Percentiles rank a stretch among this genome's conserved stretches.
Evolutionary conservation across 92 coral and sea anemone genomes (phyloP).

Genomic region (Phenganax stokvisi): DNA sequence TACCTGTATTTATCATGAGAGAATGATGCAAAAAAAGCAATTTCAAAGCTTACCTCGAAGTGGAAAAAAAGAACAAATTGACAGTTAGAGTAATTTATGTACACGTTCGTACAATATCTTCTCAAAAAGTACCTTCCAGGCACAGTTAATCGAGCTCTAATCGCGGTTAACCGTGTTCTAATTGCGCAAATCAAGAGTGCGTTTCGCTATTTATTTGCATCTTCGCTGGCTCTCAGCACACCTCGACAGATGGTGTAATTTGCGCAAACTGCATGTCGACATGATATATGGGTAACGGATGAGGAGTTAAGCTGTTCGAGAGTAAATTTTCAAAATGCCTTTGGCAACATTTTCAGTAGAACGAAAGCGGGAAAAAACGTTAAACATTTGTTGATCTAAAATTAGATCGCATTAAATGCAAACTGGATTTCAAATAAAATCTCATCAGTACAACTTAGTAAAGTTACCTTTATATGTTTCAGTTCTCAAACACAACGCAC

Average conservation of each 20-base stretch:
- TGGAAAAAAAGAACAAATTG: no score
- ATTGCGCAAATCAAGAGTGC: neutral
- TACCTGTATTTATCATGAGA: no score
- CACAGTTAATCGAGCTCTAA: no score
- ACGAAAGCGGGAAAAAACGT: neutral
- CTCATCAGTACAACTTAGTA: neutral
- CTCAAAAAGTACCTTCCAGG: no score
- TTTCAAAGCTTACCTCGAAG: no score
- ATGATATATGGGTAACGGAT: slow-evolving; percentile 34
- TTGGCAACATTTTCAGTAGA: slow-evolving; percentile 1
- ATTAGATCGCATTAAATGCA: slow-evolving; percentile 9
- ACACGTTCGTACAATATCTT: no score
- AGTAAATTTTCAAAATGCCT: slow-evolving; percentile 11
- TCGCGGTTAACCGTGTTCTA: no score
- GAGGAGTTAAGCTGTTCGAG: neutral
- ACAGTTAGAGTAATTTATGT: no score
- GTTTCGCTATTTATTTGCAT: slow-evolving; percentile 26
- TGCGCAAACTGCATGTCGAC: slow-evolving; percentile 18
- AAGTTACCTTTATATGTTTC: neutral
- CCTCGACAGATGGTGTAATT: slow-evolving; percentile 33
- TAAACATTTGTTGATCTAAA: neutral
- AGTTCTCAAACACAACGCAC: neutral
- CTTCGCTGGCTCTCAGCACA: neutral
- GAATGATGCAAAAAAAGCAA: no score
- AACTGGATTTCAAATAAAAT: neutral